Percentiles rank a stretch among this genome's conserved stretches.
phyloP scores from a whole-genome alignment of 2,797 vertebrate species.

The Bovichtus variegatus region DNA sequence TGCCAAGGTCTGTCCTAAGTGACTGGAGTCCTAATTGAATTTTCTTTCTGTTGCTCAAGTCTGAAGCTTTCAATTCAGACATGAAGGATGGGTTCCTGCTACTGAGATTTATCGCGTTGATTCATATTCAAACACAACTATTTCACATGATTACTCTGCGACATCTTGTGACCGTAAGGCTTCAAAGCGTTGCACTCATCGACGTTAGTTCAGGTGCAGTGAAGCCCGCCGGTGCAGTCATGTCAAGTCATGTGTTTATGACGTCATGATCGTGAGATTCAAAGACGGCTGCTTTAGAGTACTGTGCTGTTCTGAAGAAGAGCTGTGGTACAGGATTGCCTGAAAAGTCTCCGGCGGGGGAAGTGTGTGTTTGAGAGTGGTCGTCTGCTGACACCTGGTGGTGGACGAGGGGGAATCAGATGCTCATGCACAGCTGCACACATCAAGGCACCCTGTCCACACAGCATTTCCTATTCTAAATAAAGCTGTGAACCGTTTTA shows the following conservation, averaged over 20 bases:
- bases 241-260: neutral
- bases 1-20: constrained; percentile 12
- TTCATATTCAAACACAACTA: neutral
- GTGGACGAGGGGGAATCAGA: constrained; percentile 12
- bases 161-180: neutral
- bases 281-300: neutral
- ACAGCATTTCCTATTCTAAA: constrained; percentile 59
- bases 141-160: too few relatives aligned
- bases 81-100: neutral
- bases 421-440: constrained; percentile 15
- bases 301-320: neutral
- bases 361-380: neutral
- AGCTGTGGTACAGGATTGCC: neutral
- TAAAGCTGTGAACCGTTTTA: constrained; percentile 57
- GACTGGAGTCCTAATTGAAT: constrained; percentile 9
- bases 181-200: neutral
- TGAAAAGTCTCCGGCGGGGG: neutral
- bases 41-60: constrained; percentile 3
- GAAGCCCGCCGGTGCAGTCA: neutral
- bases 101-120: neutral
- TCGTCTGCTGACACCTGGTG: constrained; percentile 83
- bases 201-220: neutral
- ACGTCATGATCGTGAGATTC: neutral
- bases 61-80: neutral
- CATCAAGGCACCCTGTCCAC: constrained; percentile 43